Percentiles rank a stretch among this genome's conserved stretches.
These are phyloP conservation scores for Tridacna gigas DNA, from an alignment of 2,888 invertebrate genomes.

Conservation along the genomic window DNA sequence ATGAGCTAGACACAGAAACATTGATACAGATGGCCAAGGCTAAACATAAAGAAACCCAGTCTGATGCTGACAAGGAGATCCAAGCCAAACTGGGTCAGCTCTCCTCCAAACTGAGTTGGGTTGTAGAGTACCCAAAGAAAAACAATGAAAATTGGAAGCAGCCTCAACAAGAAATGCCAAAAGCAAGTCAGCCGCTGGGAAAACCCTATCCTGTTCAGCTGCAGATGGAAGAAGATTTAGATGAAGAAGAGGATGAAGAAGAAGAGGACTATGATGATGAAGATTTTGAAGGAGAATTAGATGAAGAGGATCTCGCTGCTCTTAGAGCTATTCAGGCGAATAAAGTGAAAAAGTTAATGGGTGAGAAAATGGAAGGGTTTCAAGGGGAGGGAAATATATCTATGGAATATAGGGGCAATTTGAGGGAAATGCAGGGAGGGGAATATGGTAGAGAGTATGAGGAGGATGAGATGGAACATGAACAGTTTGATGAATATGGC, in stretches of 20 bases:
- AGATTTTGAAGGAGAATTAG: slow-evolving; percentile 44
- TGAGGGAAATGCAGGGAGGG: slow-evolving; percentile 19
- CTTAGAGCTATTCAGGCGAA: slow-evolving; percentile 9
- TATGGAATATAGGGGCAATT: slow-evolving; percentile 4
- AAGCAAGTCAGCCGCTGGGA: not conserved
- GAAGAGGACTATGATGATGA: slow-evolving; percentile 51
- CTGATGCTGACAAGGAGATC: slow-evolving; percentile 51
- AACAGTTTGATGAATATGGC: slow-evolving; percentile 20
- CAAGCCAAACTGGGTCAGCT: slow-evolving; percentile 59
- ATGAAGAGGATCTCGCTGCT: slow-evolving; percentile 40
- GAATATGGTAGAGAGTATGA: slow-evolving; percentile 26
- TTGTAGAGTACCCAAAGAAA: slow-evolving; percentile 61
- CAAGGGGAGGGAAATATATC: not conserved
- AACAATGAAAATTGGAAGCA: not conserved
- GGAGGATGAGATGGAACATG: slow-evolving; percentile 20
- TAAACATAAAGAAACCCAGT: slow-evolving; percentile 43
- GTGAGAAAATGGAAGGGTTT: not conserved
- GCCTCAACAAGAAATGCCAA: not conserved
- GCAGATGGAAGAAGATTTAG: slow-evolving; percentile 27
- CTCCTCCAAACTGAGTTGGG: slow-evolving; percentile 60
- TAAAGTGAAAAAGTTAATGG: not conserved
- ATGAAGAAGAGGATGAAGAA: slow-evolving; percentile 44
- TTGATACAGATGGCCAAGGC: slow-evolving; percentile 53
- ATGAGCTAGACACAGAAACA: slow-evolving; percentile 56
- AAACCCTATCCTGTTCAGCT: not conserved